Conservation (phyloP, 2,797 vertebrate species). For the Eulemur mongoz region DNA sequence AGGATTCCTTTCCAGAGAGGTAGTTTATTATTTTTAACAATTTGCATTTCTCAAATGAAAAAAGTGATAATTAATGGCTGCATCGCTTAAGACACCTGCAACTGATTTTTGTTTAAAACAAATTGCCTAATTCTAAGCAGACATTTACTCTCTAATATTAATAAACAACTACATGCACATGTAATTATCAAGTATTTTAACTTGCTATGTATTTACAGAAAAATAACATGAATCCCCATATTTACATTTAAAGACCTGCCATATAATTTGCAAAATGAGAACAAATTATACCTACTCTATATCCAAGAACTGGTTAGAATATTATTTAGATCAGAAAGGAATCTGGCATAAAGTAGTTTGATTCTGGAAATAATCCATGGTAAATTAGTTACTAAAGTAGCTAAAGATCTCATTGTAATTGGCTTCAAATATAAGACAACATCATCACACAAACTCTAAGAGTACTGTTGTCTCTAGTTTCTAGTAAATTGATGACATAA, state of each 20-base stretch:
- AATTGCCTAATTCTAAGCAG: slow-evolving; percentile 49
- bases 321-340: slow-evolving; percentile 1
- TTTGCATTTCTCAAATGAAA: slow-evolving; percentile 53
- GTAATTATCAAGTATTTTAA: slow-evolving; percentile 46
- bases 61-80: neutral
- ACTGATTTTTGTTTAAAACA: neutral
- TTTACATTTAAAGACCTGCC: slow-evolving; percentile 39
- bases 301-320: neutral
- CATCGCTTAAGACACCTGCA: slow-evolving; percentile 24
- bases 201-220: neutral
- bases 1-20: neutral
- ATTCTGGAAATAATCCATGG: neutral
- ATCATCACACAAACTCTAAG: neutral
- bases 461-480: neutral
- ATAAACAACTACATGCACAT: slow-evolving; percentile 28
- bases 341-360: slow-evolving; percentile 27
- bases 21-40: neutral
- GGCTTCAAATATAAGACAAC: slow-evolving; percentile 33
- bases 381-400: slow-evolving; percentile 34
- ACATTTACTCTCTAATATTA: neutral
- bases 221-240: slow-evolving; percentile 15
- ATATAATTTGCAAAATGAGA: slow-evolving; percentile 46
- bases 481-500: neutral
- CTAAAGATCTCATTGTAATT: neutral
- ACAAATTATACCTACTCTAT: neutral